These are phyloP conservation scores for Watsonalla binaria DNA, from an alignment of 2,888 invertebrate species.

Conservation along the genomic window DNA sequence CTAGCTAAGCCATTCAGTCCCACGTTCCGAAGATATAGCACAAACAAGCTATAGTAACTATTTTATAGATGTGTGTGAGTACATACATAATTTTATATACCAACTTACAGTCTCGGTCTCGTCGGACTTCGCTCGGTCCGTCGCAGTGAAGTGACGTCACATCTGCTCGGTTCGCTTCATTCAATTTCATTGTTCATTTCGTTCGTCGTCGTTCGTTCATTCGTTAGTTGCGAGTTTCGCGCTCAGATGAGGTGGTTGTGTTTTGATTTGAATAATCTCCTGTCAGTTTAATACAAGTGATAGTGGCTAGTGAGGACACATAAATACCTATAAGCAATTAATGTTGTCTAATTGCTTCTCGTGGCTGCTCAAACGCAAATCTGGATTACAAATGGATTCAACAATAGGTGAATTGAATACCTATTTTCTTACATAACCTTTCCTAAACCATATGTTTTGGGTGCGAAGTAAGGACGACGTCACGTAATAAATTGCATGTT, in stretches of 20 bases:
- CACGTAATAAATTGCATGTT: constrained; percentile 22
- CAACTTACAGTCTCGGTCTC: too few species aligned
- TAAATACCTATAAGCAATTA: constrained; percentile 25
- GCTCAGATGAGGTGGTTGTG: constrained; percentile 56
- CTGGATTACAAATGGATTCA: constrained; percentile 59
- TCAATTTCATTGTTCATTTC: constrained; percentile 10
- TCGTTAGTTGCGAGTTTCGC: constrained; percentile 58
- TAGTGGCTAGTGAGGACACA: constrained; percentile 31
- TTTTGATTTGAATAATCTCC: constrained; percentile 36
- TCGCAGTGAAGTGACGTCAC: too few species aligned
- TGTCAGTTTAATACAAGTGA: constrained; percentile 31
- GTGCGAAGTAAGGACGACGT: constrained; percentile 48
- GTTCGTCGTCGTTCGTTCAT: constrained; percentile 13
- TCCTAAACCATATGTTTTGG: constrained; percentile 52
- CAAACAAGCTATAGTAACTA: too few species aligned
- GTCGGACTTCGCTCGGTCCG: too few species aligned
- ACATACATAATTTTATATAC: too few species aligned
- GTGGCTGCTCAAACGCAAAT: constrained; percentile 24
- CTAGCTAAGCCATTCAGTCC: too few species aligned
- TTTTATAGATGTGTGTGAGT: too few species aligned
- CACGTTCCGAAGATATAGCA: too few species aligned
- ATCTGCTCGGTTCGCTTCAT: too few species aligned
- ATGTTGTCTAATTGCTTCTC: constrained; percentile 40
- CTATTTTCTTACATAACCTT: constrained; percentile 48
- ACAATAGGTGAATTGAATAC: constrained; percentile 48